Conservation (phyloP, 2,797 vertebrate genomes). For the Myioborus miniatus region DNA sequence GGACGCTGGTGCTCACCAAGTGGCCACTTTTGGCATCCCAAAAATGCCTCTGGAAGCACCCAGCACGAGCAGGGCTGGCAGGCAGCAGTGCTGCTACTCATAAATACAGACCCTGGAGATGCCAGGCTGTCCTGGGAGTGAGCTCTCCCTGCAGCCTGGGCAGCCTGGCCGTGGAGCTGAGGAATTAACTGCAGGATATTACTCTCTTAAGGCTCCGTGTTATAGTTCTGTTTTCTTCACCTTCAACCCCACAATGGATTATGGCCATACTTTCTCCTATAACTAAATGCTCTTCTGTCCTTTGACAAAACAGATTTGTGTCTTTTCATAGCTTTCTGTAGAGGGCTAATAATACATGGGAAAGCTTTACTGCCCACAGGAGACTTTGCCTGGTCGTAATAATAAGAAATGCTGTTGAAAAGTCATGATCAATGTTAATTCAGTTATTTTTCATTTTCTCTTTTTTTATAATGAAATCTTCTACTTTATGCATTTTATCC, state of each 20-base stretch:
- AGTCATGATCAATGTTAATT: conserved; percentile 72
- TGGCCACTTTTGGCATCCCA: background rate
- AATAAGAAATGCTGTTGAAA: conserved; percentile 68
- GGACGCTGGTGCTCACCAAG: accelerated
- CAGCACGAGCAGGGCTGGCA: background rate
- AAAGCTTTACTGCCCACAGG: conserved; percentile 61
- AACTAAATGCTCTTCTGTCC: conserved; percentile 66
- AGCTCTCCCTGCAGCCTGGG: background rate
- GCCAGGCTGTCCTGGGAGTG: background rate
- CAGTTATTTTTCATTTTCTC: conserved; percentile 72
- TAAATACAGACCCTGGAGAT: background rate
- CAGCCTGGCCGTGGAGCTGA: background rate
- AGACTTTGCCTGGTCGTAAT: conserved; percentile 42
- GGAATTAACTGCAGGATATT: conserved; percentile 7
- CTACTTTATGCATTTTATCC: conserved; percentile 66
- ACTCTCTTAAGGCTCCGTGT: conserved; percentile 43
- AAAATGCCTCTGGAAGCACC: background rate
- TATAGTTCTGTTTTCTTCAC: conserved; percentile 67
- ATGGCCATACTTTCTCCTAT: conserved; percentile 55
- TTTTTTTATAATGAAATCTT: conserved; percentile 69
- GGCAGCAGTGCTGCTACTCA: background rate
- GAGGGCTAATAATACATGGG: conserved; percentile 65
- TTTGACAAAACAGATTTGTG: conserved; percentile 73
- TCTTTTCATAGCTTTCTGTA: conserved; percentile 70
- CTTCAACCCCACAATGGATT: conserved; percentile 57